Conservation (phyloP, 2,797 vertebrate genomes). For the Liparis tanakae region DNA sequence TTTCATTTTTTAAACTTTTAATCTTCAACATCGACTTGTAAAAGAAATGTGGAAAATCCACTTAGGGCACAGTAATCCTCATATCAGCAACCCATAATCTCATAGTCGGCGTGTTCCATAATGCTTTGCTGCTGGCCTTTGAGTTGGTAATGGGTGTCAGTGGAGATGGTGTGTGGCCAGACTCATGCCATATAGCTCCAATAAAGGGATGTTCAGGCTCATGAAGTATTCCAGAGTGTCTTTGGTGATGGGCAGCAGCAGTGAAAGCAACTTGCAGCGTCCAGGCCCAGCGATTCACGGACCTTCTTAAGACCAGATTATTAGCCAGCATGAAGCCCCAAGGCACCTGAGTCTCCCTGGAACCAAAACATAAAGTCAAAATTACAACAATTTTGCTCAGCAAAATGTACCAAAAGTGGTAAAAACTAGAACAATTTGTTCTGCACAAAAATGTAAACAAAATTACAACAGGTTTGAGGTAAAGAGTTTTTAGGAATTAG, state of each 20-base stretch:
- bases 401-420: too few relatives aligned
- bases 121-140: conserved; percentile 57
- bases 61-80: not conserved
- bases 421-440: too few relatives aligned
- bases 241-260: conserved; percentile 85
- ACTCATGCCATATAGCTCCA: conserved; percentile 87
- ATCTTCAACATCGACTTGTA: not conserved
- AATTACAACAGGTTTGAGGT: not conserved
- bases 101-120: not conserved
- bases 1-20: not conserved
- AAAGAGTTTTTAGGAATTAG: not conserved
- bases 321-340: conserved; percentile 85
- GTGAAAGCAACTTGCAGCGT: conserved; percentile 78
- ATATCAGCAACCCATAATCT: not conserved
- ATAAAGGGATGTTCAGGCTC: conserved; percentile 82
- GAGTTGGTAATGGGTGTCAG: conserved; percentile 29
- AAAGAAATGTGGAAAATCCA: not conserved
- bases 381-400: not conserved
- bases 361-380: not conserved
- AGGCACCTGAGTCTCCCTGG: conserved; percentile 78
- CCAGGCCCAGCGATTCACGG: conserved; percentile 77
- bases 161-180: conserved; percentile 80
- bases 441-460: too few relatives aligned
- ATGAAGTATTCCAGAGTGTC: conserved; percentile 87
- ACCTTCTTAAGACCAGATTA: conserved; percentile 84